Base-by-base conservation (phyloP, 2,113 vertebrate species). In the Chrysemys picta region DNA sequence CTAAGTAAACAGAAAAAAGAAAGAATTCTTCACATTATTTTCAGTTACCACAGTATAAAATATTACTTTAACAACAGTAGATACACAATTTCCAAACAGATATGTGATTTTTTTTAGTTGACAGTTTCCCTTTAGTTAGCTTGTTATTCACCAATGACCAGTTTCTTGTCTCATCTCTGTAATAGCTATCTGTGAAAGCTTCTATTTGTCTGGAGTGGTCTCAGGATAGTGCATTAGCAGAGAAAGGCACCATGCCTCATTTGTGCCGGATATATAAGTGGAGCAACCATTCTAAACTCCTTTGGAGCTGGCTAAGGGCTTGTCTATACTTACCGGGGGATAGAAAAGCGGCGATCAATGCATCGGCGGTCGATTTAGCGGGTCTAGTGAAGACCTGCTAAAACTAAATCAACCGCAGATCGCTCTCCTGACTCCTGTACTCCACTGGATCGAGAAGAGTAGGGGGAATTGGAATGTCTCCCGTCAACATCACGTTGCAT, bases 181-280 rank as follows among this genome's bases (percentile, higher is more conserved):
- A 78, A 2, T 9, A 72, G 31, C 31, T 62, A n/a, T 80, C 79
- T 82, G 81, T 59, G n/a, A 24, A 9, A 54, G 42, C 22, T 69
- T 69, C 29, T 42, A 35, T 1, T 21, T 38, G 76, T 35, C 35
- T 50, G 31, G 22, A 82, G 13, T 65, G 72, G 49, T 88, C 42
- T 76, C 54, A 69, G 16, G 49, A 9, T 38, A 50, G 10, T 3
- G 47, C 21, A 10, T 53, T 16, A 42, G 29, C 53, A 53, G 45
- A 22, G 21, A 84, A 82, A 13, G 82, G 53, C 65, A 45, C 27
- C 4, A 31, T 84, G 62, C 49, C 57, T 84, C 75, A 56, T 52
- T 80, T 56, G 5, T 6, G 31, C 50, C 9, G 62, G 54, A n/a
- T 1, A 50, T 29, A 11, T 1, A 16, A 24, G 13, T 1, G 1